Conservation (phyloP, 1,140 invertebrate species). For the Physella acuta region DNA sequence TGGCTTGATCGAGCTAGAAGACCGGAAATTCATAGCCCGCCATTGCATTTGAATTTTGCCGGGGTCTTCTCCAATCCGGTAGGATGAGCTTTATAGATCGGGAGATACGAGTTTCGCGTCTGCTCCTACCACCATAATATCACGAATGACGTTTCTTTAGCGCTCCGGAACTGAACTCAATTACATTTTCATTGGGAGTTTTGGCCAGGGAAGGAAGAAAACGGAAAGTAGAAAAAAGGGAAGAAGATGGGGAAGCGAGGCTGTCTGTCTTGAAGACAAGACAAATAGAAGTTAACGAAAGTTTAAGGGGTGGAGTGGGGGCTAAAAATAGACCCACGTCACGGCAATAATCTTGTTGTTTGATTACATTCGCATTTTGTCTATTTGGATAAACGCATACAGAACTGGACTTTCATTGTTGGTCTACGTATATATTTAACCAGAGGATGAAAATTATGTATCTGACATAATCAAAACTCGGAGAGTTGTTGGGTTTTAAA, state of each 20-base stretch:
- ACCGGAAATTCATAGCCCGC: slow-evolving; percentile 7
- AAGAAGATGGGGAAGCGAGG: background rate
- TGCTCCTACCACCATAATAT: background rate
- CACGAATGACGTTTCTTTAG: slow-evolving; percentile 14
- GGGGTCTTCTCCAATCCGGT: no score
- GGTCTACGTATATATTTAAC: no score
- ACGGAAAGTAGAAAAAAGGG: background rate
- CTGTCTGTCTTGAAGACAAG: background rate
- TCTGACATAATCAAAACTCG: no score
- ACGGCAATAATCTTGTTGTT: no score
- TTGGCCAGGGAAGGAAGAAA: background rate
- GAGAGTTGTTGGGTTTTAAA: no score
- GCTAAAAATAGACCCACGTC: no score
- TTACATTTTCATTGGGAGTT: slow-evolving; percentile 2
- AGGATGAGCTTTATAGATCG: background rate
- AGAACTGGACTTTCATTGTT: no score
- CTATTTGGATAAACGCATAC: no score
- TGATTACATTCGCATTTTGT: no score
- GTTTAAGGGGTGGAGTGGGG: no score
- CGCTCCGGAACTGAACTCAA: slow-evolving; percentile 16
- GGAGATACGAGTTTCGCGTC: background rate
- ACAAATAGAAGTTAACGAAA: no score
- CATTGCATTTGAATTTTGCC: slow-evolving; percentile 20
- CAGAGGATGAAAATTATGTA: no score
- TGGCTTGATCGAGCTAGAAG: slow-evolving; percentile 3